These are phyloP conservation scores for Prinia subflava DNA, from an alignment of 2,113 vertebrate genomes.

Conservation along the genomic window DNA sequence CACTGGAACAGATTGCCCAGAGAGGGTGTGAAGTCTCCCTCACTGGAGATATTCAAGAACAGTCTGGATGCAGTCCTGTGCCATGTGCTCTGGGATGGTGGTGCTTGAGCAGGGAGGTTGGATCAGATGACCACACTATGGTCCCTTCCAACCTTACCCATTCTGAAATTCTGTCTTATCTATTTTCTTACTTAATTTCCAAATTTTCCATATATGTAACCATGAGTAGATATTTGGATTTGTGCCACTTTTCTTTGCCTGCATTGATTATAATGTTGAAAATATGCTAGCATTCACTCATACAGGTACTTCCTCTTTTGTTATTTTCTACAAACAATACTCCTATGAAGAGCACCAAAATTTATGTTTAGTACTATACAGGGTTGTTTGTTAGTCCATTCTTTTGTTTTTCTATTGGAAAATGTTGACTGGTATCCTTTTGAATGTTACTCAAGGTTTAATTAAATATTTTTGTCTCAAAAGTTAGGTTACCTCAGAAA, in stretches of 20 bases:
- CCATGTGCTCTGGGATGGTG: background rate
- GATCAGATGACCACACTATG: too few species aligned
- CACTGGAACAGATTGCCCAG: background rate
- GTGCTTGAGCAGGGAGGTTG: background rate
- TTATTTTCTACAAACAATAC: background rate
- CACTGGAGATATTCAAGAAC: background rate
- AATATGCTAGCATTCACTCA: background rate
- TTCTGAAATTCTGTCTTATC: background rate
- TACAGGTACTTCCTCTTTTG: background rate
- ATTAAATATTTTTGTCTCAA: background rate
- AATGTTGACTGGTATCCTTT: background rate
- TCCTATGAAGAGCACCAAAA: background rate
- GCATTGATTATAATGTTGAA: background rate
- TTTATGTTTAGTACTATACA: background rate
- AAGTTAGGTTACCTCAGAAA: background rate
- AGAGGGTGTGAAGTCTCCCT: background rate
- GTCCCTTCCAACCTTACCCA: background rate
- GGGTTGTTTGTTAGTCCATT: rapidly evolving
- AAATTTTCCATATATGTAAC: background rate
- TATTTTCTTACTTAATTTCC: background rate
- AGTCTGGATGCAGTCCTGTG: rapidly evolving
- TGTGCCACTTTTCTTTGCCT: background rate
- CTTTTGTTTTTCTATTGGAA: background rate
- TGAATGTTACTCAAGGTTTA: background rate
- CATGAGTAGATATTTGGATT: background rate